Evolutionary conservation across 92 coral and sea anemone species (phyloP), one percentile per base, ranked within the genome.

Genomic region (Scolanthus callimorphus): DNA sequence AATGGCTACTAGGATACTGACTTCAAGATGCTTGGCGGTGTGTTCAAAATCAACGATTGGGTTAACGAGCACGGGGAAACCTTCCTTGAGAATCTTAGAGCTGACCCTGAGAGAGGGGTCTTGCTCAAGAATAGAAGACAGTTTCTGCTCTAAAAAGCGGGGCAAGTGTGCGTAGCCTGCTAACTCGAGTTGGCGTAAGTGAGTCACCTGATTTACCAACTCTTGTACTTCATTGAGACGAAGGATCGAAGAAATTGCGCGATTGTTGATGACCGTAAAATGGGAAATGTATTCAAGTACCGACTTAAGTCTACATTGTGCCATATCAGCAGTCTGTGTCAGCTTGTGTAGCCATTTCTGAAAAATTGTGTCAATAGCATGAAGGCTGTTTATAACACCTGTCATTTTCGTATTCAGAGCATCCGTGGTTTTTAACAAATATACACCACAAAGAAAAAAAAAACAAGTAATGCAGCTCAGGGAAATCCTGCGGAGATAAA

Each of bases 31-130:
- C 44, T 17, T 3, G 22, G 51, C 67, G 15, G 4, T 10, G 38
- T 43, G 55, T 9, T 60, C 67, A 13, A 60, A 11, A 9, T 60
- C 67, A 20, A 39, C 17, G 31, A 44, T 60, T 6, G 67, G 67
- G 34, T 60, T 43, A 25, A 44, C 54, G 21, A 60, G 21, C 1
- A 43, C 11, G 4, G 67, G 22, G 4, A 60, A 43, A 2, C 52
- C 52, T 3, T 60, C 28, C 0, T 22, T 3, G 9, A 39, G 41
- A 2, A 53, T 53, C 29, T 39, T 38, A 8, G 15, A 6, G 6
- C 9, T 6, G 15, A 34, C 6, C 6, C 9, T 6, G 9, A 34
- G 15, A 6, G 43, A 6, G 6, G 6, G 6, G 43, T 34, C 43
- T 34, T 6, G 6, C 15, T 6, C 43, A 6, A 34, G 15, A 6